These are phyloP conservation scores for Pelobates cultripes DNA, from an alignment of 2,797 vertebrate species.

Conservation along the genomic window DNA sequence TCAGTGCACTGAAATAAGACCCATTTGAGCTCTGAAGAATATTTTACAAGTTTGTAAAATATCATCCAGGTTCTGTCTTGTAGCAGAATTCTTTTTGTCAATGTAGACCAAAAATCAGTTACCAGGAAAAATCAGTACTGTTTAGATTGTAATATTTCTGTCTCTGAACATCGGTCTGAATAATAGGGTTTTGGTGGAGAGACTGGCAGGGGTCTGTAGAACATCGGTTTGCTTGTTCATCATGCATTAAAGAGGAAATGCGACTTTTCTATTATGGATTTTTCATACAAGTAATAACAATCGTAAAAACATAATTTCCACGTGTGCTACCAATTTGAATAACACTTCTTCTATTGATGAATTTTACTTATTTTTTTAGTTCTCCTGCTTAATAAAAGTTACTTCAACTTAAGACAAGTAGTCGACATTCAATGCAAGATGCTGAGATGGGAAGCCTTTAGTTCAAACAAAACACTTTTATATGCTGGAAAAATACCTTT, in stretches of 20 bases:
- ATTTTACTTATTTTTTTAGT: too few relatives aligned
- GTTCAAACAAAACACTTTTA: too few relatives aligned
- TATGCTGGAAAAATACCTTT: too few relatives aligned
- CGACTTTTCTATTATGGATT: too few relatives aligned
- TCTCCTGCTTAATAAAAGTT: too few relatives aligned
- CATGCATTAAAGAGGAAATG: not conserved
- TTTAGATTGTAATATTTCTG: not conserved
- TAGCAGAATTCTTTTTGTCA: not conserved
- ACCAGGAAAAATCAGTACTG: not conserved
- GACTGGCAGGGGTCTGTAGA: not conserved
- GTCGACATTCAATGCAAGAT: too few relatives aligned
- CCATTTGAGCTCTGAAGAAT: not conserved
- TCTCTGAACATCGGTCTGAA: slow-evolving; percentile 21
- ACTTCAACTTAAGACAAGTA: too few relatives aligned
- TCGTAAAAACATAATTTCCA: too few relatives aligned
- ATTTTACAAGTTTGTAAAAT: not conserved
- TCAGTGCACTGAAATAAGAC: not conserved
- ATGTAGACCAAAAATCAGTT: not conserved
- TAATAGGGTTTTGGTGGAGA: not conserved
- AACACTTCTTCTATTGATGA: too few relatives aligned
- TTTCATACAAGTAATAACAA: too few relatives aligned
- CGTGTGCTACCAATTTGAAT: too few relatives aligned
- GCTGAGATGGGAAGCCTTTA: too few relatives aligned
- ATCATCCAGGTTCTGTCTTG: not conserved
- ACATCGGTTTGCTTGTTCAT: not conserved